Evolutionary conservation across 2,888 invertebrate genomes (phyloP), one percentile per base, ranked within the genome.

Genomic region (Desoria tigrina): DNA sequence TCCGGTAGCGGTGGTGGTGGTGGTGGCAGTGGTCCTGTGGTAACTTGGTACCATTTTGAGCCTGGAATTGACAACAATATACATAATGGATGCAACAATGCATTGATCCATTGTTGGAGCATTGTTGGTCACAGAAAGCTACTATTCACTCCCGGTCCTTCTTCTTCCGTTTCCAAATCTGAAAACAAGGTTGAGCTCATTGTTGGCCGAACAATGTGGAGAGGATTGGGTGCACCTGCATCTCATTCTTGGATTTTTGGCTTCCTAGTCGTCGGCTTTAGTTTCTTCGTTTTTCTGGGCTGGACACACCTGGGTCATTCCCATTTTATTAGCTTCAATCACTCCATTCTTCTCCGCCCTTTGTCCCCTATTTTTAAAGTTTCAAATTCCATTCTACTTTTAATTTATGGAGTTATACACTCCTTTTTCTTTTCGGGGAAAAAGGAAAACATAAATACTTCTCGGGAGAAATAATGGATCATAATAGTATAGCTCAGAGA

Each of bases 251-350:
- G 11, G 32, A 32, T 32, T 32, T 11, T 32, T 32, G 6, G 6
- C 32, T 32, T n/a, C n/a, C n/a, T n/a, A n/a, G n/a, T n/a, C n/a
- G n/a, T n/a, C 11, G 45, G 21, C 9, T 45, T 18, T 45, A 11
- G 45, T 45, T 6, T 16, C 9, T 6, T 21, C 21, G 16, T 45
- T 45, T 16, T 16, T 45, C n/a, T 45, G n/a, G n/a, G 21, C 45
- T 45, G 45, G 45, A 45, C 45, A 45, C 45, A 45, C 45, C 45
- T 45, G 45, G 45, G 45, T 55, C 55, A 55, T 55, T 55, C 27
- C 55, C 11, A 55, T 55, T 55, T 55, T 55, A 55, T 55, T 55
- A 55, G 55, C 55, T 55, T 18, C 55, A 55, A 55, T 55, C 55
- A 55, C 55, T 55, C 55, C 55, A 55, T 55, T 55, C 55, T 55